Evolutionary conservation across 92 coral and sea anemone genomes (phyloP).

Genomic region (Epizoanthus rinbou): DNA sequence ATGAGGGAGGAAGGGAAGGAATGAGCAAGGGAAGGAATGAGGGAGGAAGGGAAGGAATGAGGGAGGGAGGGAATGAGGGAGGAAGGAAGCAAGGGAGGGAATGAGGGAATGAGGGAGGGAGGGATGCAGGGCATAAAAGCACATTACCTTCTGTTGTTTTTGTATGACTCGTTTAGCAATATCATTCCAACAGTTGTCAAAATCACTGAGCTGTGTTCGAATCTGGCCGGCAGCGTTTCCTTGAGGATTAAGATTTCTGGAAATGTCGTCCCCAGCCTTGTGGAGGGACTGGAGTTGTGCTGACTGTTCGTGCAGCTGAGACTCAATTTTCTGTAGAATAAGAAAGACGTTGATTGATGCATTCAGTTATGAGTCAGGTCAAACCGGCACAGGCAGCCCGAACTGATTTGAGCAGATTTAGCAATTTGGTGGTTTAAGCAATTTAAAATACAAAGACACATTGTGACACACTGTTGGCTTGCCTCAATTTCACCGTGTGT

Average conservation of each 20-base stretch:
- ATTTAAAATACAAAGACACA: too few species aligned
- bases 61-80: background rate
- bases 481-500: too few species aligned
- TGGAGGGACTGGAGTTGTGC: conserved; percentile 29
- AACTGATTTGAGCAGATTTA: too few species aligned
- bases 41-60: background rate
- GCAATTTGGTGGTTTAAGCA: too few species aligned
- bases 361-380: too few species aligned
- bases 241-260: conserved; percentile 11
- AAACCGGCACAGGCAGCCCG: too few species aligned
- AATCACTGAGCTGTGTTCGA: conserved; percentile 20
- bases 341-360: background rate
- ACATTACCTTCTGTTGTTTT: conserved; percentile 25
- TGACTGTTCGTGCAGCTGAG: conserved; percentile 27
- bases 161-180: conserved; percentile 24
- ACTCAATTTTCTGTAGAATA: conserved; percentile 17
- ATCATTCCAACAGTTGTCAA: conserved; percentile 34
- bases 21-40: background rate
- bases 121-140: background rate
- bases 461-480: too few species aligned
- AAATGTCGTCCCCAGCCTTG: conserved; percentile 16
- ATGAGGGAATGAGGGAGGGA: background rate
- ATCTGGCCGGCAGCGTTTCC: conserved; percentile 7
- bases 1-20: background rate
- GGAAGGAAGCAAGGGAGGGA: background rate